A percentile compares a stretch with the other conserved stretches of the same genome.
Evolutionary conservation across 2,888 invertebrate species (phyloP).

Genomic region (Steinernema carpocapsae): DNA sequence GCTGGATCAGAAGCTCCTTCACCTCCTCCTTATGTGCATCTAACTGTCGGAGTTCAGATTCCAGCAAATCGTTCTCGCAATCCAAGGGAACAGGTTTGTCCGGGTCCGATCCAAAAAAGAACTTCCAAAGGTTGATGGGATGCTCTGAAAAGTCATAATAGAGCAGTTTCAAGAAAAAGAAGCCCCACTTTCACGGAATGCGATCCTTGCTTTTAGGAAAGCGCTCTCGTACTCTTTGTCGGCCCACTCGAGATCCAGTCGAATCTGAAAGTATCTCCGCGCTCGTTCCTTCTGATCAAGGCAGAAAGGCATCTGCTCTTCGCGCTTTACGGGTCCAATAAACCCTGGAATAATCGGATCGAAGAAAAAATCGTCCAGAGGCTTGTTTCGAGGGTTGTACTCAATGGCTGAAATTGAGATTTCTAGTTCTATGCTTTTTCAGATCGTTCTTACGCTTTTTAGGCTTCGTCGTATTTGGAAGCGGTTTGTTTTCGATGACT

Average conservation of each 20-base stretch:
- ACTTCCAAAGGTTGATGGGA: not conserved
- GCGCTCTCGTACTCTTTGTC: not conserved
- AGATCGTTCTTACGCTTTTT: not conserved
- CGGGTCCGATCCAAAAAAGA: no score
- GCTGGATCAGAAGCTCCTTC: no score
- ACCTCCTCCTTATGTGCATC: no score
- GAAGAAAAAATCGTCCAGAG: slow-evolving; percentile 10
- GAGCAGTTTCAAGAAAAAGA: not conserved
- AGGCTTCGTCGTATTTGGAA: not conserved
- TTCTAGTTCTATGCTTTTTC: not conserved
- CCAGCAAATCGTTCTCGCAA: no score
- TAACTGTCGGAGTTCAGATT: no score
- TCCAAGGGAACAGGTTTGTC: no score
- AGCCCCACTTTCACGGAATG: not conserved
- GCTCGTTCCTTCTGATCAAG: not conserved
- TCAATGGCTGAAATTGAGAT: not conserved
- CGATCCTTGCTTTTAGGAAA: not conserved
- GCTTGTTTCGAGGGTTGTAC: not conserved
- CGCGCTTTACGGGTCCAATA: not conserved
- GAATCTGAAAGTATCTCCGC: not conserved
- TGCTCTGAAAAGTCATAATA: not conserved
- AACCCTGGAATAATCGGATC: not conserved
- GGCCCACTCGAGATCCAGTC: not conserved
- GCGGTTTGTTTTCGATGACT: not conserved
- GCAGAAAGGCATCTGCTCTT: not conserved